These are phyloP conservation scores for Tetranychus cinnabarinus DNA, from an alignment of 1,140 invertebrate species.

Conservation along the genomic window DNA sequence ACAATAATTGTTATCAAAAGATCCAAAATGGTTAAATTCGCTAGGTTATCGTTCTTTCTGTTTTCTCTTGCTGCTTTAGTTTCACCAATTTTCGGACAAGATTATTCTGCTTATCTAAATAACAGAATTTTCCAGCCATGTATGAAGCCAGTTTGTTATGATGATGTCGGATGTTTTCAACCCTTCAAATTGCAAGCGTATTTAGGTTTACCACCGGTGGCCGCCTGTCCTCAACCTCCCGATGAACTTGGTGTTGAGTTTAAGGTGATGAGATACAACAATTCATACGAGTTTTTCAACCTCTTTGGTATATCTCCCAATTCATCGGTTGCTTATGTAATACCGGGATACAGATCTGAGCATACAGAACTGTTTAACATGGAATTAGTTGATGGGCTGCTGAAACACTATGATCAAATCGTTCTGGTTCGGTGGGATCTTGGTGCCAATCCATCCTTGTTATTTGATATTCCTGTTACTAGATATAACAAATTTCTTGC, in stretches of 20 bases:
- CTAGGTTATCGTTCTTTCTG: too few relatives aligned
- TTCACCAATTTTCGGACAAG: too few relatives aligned
- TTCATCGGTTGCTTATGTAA: not conserved
- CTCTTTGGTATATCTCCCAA: not conserved
- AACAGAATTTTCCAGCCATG: not conserved
- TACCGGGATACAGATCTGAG: not conserved
- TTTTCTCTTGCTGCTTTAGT: too few relatives aligned
- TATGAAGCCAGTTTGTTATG: not conserved
- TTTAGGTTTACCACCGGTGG: not conserved
- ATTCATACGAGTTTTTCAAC: not conserved
- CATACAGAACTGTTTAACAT: not conserved
- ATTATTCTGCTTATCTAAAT: too few relatives aligned
- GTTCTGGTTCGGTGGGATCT: not conserved
- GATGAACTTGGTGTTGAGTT: not conserved
- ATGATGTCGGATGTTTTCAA: not conserved
- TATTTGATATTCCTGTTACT: not conserved
- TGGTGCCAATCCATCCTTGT: not conserved
- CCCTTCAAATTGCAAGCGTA: not conserved
- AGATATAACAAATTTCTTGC: not conserved
- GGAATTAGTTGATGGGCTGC: not conserved
- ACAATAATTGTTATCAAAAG: too few relatives aligned
- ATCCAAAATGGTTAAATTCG: too few relatives aligned
- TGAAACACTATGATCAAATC: not conserved
- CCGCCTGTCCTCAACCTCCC: not conserved
- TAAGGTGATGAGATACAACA: not conserved